Evolutionary conservation across 2,888 invertebrate species (phyloP).

Genomic region (Morpho deidamia): DNA sequence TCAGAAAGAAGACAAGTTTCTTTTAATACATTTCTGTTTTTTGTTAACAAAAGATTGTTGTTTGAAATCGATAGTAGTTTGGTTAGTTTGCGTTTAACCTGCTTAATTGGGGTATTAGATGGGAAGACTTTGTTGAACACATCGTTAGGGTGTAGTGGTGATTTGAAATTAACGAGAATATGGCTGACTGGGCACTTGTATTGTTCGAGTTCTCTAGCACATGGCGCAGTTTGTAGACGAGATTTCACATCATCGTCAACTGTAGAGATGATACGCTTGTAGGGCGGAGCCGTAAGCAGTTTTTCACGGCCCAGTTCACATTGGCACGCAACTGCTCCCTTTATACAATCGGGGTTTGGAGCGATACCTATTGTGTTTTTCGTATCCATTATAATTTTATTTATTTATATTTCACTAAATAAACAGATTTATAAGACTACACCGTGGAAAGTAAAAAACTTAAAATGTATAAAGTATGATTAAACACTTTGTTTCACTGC

Average conservation of each 20-base stretch:
- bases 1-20: conserved; percentile 56
- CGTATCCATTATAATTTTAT: conserved; percentile 32
- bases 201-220: conserved; percentile 49
- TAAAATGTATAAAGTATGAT: conserved; percentile 26
- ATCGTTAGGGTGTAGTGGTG: conserved; percentile 57
- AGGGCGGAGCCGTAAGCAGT: conserved; percentile 62
- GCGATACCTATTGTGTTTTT: conserved; percentile 43
- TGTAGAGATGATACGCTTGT: conserved; percentile 38
- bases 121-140: conserved; percentile 67
- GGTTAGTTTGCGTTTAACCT: conserved; percentile 62
- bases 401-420: not conserved
- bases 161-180: conserved; percentile 57
- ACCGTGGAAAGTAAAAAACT: conserved; percentile 8
- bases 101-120: conserved; percentile 58
- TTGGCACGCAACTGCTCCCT: conserved; percentile 51
- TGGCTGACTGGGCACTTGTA: conserved; percentile 64
- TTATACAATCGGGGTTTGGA: conserved; percentile 42
- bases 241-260: conserved; percentile 42
- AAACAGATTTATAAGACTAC: conserved; percentile 18
- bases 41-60: conserved; percentile 57
- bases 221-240: conserved; percentile 57
- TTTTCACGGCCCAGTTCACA: conserved; percentile 69
- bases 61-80: conserved; percentile 59
- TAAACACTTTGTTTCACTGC: conserved; percentile 35
- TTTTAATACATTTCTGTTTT: conserved; percentile 62